These are phyloP conservation scores for Polydrusus tereticollis DNA, from an alignment of 2,888 invertebrate species.

Conservation along the genomic window DNA sequence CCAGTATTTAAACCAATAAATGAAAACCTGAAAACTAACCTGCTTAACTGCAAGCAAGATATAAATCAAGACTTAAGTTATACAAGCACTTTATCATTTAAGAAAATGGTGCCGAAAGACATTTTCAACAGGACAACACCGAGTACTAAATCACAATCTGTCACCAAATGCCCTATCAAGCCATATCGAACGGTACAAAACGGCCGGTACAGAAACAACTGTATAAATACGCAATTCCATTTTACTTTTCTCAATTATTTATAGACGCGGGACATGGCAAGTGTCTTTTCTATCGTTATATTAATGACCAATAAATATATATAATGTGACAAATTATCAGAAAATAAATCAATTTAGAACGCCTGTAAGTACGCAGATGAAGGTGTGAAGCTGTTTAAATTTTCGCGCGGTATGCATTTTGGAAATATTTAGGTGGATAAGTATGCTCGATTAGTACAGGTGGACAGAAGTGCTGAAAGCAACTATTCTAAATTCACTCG, in stretches of 20 bases:
- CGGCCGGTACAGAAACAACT: slow-evolving; percentile 23
- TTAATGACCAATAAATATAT: slow-evolving; percentile 56
- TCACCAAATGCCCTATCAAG: slow-evolving; percentile 28
- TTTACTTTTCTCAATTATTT: slow-evolving; percentile 54
- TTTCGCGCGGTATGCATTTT: too few relatives aligned
- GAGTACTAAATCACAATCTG: slow-evolving; percentile 36
- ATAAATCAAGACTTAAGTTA: slow-evolving; percentile 32
- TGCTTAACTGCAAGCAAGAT: slow-evolving; percentile 1
- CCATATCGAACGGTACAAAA: slow-evolving; percentile 31
- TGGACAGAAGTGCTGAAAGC: too few relatives aligned
- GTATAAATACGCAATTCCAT: slow-evolving; percentile 32
- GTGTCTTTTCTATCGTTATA: slow-evolving; percentile 55
- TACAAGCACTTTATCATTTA: slow-evolving; percentile 36
- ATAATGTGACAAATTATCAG: slow-evolving; percentile 57
- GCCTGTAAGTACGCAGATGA: slow-evolving; percentile 26
- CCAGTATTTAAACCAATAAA: too few relatives aligned
- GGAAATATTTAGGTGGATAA: background rate
- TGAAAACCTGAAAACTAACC: slow-evolving; percentile 26
- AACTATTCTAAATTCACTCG: too few relatives aligned
- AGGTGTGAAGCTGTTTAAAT: slow-evolving; percentile 33
- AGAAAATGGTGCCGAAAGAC: slow-evolving; percentile 43
- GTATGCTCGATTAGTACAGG: too few relatives aligned
- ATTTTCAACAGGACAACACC: slow-evolving; percentile 41
- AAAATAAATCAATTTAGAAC: slow-evolving; percentile 52
- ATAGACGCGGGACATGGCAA: slow-evolving; percentile 53